Percentiles rank a stretch among this genome's conserved stretches.
Evolutionary conservation across 2,888 invertebrate species (phyloP).

Genomic region (Melanargia galathea): DNA sequence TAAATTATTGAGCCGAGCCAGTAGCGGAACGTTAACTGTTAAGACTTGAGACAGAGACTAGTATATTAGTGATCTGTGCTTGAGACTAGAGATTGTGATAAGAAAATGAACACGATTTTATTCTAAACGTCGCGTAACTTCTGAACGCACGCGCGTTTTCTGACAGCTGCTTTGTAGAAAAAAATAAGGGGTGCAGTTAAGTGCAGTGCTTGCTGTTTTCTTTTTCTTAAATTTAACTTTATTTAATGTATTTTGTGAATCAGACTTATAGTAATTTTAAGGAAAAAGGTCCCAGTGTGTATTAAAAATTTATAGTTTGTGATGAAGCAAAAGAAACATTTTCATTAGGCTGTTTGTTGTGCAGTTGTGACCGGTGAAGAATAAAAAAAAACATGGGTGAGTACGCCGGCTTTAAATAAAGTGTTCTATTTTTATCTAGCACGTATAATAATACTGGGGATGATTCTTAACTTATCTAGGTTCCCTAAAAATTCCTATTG

Average conservation of each 20-base stretch:
- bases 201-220: conserved; percentile 39
- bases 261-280: conserved; percentile 39
- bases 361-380: conserved; percentile 42
- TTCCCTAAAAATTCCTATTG: conserved; percentile 42
- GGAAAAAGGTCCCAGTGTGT: conserved; percentile 52
- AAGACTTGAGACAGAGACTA: too few relatives aligned
- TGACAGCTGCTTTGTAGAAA: conserved; percentile 46
- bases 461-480: not conserved
- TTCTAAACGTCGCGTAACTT: conserved; percentile 44
- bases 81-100: conserved; percentile 39
- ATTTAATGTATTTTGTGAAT: conserved; percentile 40
- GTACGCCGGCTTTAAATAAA: conserved; percentile 59
- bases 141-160: conserved; percentile 54
- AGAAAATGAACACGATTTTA: conserved; percentile 41
- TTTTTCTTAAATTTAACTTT: conserved; percentile 37
- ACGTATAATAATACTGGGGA: not conserved
- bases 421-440: conserved; percentile 3
- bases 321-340: conserved; percentile 58
- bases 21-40: conserved; percentile 12
- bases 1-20: conserved; percentile 1
- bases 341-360: conserved; percentile 46
- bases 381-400: conserved; percentile 66
- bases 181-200: conserved; percentile 34
- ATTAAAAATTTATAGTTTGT: conserved; percentile 54
- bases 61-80: too few relatives aligned